Percentiles rank a stretch among this genome's conserved stretches.
phyloP scores from a whole-genome alignment of 2,113 vertebrate species.

The Ahaetulla prasina region DNA sequence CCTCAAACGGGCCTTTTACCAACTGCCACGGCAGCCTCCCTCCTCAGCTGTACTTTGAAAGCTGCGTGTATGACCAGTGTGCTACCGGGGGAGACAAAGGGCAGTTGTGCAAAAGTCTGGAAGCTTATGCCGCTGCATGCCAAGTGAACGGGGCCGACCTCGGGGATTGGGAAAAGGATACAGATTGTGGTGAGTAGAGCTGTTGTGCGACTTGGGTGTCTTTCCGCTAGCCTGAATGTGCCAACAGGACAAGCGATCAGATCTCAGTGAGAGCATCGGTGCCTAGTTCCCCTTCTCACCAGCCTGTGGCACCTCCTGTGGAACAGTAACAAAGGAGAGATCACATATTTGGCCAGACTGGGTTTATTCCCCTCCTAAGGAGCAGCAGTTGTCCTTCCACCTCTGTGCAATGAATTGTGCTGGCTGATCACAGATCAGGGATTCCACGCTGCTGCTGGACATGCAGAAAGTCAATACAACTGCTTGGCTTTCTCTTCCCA shows the following conservation, averaged over 20 bases:
- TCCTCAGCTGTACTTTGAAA: conserved; percentile 67
- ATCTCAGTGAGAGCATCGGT: background rate
- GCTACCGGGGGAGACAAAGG: conserved; percentile 36
- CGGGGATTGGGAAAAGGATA: conserved; percentile 71
- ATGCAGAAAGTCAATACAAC: background rate
- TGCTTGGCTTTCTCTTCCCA: background rate
- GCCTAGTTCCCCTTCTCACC: background rate
- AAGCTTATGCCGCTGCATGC: conserved; percentile 69
- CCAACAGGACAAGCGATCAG: rapidly evolving
- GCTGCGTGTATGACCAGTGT: conserved; percentile 77
- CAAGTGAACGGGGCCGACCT: conserved; percentile 62
- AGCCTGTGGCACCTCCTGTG: background rate
- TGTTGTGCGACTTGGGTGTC: rapidly evolving
- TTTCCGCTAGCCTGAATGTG: background rate
- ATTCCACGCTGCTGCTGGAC: background rate
- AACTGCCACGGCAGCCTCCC: conserved; percentile 64
- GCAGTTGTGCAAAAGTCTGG: conserved; percentile 70
- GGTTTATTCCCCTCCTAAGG: background rate
- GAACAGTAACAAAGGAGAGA: background rate
- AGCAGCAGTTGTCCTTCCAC: background rate
- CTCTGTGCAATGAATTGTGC: background rate
- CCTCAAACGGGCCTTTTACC: conserved; percentile 64
- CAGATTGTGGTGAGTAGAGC: conserved; percentile 72
- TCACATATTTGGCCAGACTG: no score
- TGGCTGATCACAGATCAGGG: background rate